A percentile compares a stretch with the other conserved stretches of the same genome.
Evolutionary conservation across 1,140 invertebrate genomes (phyloP).

Genomic region (Drosophila bipectinata): DNA sequence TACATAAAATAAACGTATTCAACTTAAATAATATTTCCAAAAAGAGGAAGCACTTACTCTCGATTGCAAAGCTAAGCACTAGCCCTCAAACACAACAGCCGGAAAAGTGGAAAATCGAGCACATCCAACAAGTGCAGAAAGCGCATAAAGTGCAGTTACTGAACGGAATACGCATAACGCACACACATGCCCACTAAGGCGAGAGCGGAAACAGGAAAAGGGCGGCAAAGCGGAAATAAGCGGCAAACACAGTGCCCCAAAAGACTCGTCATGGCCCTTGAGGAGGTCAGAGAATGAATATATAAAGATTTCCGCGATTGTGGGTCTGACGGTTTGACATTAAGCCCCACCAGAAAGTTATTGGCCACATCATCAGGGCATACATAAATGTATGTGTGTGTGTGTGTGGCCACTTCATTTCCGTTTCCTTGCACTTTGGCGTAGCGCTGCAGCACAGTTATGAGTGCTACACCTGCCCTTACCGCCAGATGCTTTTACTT

Average conservation of each 20-base stretch:
- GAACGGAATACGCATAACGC: constrained; percentile 8
- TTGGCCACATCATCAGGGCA: constrained; percentile 18
- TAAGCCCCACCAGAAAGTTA: constrained; percentile 23
- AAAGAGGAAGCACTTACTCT: constrained; percentile 25
- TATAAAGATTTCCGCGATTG: constrained; percentile 27
- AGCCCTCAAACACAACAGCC: constrained; percentile 31
- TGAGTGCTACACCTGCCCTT: constrained; percentile 6
- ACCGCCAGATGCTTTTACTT: neutral
- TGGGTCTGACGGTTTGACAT: constrained; percentile 12
- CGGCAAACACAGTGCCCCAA: constrained; percentile 45
- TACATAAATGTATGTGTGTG: constrained; percentile 12
- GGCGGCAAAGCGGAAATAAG: constrained; percentile 58
- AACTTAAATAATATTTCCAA: neutral
- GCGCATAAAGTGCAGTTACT: constrained; percentile 33
- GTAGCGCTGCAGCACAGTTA: constrained; percentile 4
- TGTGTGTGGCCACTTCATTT: constrained; percentile 39
- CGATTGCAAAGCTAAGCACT: constrained; percentile 26
- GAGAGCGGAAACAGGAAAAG: constrained; percentile 14
- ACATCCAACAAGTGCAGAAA: constrained; percentile 37
- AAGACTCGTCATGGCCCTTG: neutral
- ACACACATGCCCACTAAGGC: constrained; percentile 2
- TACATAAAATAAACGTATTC: neutral
- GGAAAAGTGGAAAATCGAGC: constrained; percentile 46
- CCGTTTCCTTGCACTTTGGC: constrained; percentile 40
- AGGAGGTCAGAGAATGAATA: constrained; percentile 33